phyloP scores from a whole-genome alignment of 2,113 vertebrate species.

The Corynorhinus townsendii region DNA sequence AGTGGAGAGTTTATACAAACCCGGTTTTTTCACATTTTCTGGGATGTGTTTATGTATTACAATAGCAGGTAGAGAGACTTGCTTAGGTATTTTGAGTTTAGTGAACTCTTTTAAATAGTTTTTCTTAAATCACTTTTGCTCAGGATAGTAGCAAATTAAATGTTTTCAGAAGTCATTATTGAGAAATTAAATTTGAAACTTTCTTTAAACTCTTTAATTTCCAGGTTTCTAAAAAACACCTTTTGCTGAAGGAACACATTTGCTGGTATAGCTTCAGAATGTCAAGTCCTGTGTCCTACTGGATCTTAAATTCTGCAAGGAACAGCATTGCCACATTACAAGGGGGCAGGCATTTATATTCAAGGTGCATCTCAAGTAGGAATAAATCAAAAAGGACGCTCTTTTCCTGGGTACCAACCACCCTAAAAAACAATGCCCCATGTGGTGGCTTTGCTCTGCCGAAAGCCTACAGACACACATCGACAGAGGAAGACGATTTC shows the following conservation, averaged over 20 bases:
- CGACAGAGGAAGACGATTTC: conserved; percentile 83
- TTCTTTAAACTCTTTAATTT: conserved; percentile 55
- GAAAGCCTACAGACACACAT: conserved; percentile 79
- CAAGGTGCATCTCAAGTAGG: conserved; percentile 66
- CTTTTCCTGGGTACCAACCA: conserved; percentile 25
- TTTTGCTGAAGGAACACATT: conserved; percentile 33
- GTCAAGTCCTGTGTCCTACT: conserved; percentile 78
- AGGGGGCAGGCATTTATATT: conserved; percentile 71
- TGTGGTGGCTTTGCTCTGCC: background rate
- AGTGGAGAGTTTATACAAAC: background rate
- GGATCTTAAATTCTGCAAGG: conserved; percentile 78
- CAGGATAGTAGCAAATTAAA: background rate
- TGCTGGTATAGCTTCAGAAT: conserved; percentile 69
- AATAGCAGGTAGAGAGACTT: background rate
- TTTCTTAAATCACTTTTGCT: background rate
- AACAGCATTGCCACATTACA: conserved; percentile 66
- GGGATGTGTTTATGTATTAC: background rate
- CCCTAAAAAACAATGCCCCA: conserved; percentile 2
- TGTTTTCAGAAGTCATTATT: conserved; percentile 15
- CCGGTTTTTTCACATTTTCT: conserved; percentile 1
- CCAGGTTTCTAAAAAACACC: conserved; percentile 41
- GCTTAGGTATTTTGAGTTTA: conserved; percentile 8
- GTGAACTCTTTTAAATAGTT: background rate
- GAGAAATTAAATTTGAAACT: conserved; percentile 26
- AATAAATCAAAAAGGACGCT: conserved; percentile 69